Conservation (phyloP, 2,797 vertebrate genomes). For the Myotis findleyi region DNA sequence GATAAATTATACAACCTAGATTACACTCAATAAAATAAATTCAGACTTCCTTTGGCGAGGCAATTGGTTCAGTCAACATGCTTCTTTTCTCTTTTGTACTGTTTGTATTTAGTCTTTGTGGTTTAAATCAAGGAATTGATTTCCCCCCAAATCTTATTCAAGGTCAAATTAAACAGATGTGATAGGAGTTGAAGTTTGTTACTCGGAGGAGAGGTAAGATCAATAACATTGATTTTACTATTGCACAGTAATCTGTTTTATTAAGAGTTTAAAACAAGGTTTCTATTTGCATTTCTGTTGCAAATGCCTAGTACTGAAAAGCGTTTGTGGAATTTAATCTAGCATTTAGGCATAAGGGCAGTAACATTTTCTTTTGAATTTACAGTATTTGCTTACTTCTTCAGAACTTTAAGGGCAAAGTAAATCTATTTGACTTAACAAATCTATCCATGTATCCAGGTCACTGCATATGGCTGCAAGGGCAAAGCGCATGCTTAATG, state of each 20-base stretch:
- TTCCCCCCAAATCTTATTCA: conserved; percentile 84
- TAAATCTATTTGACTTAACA: conserved; percentile 54
- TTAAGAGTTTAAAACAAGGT: conserved; percentile 87
- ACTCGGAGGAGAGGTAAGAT: conserved; percentile 83
- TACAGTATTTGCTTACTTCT: conserved; percentile 61
- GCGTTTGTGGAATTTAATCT: conserved; percentile 71
- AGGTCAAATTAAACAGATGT: conserved; percentile 88
- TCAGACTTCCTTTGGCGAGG: conserved; percentile 79
- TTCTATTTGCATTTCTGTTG: conserved; percentile 87
- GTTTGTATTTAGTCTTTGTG: conserved; percentile 81
- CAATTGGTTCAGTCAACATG: conserved; percentile 80
- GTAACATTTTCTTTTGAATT: conserved; percentile 59
- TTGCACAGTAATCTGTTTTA: conserved; percentile 90
- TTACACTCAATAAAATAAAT: conserved; percentile 73
- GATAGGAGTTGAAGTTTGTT: conserved; percentile 84
- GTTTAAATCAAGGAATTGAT: conserved; percentile 86
- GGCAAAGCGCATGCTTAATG: conserved; percentile 29
- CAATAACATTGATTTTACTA: conserved; percentile 89
- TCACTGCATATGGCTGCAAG: conserved; percentile 39
- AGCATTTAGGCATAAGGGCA: conserved; percentile 63
- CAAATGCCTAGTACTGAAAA: conserved; percentile 85
- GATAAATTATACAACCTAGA: conserved; percentile 72
- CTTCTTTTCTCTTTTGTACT: conserved; percentile 78
- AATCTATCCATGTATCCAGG: conserved; percentile 38
- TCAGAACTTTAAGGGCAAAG: conserved; percentile 72